phyloP scores from a whole-genome alignment of 1,140 invertebrate species.

The Condylostylus longicornis region DNA sequence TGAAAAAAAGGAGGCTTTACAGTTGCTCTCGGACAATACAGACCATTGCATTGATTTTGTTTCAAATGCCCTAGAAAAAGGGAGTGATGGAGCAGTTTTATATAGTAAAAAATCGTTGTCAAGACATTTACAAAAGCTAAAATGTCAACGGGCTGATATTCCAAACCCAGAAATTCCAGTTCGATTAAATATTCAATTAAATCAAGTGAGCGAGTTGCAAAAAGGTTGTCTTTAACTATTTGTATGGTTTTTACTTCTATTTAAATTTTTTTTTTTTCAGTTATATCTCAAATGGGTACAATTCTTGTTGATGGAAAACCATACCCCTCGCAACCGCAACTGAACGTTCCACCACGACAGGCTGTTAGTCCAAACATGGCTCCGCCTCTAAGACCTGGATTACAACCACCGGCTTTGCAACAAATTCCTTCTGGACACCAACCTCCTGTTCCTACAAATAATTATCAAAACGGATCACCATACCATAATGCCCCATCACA shows the following conservation, averaged over 20 bases:
- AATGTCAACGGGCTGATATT: constrained; percentile 61
- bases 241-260: background rate
- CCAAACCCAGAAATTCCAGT: constrained; percentile 73
- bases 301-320: constrained; percentile 61
- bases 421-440: constrained; percentile 22
- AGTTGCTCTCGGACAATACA: constrained; percentile 61
- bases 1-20: constrained; percentile 65
- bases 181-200: constrained; percentile 55
- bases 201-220: constrained; percentile 61
- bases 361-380: constrained; percentile 32
- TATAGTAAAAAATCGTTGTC: constrained; percentile 65
- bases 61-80: constrained; percentile 56
- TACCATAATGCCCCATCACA: constrained; percentile 26
- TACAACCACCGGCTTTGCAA: constrained; percentile 17
- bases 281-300: constrained; percentile 53
- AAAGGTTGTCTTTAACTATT: constrained; percentile 39
- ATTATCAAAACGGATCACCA: constrained; percentile 25
- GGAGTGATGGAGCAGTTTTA: constrained; percentile 67
- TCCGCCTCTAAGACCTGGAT: constrained; percentile 28
- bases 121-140: constrained; percentile 60
- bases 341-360: constrained; percentile 26
- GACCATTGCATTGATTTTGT: constrained; percentile 79
- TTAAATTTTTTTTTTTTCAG: constrained; percentile 30
- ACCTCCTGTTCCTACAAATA: constrained; percentile 21
- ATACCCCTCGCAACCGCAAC: constrained; percentile 23